Evolutionary conservation across 2,888 invertebrate genomes (phyloP).

Genomic region (Synergus laeviventris): DNA sequence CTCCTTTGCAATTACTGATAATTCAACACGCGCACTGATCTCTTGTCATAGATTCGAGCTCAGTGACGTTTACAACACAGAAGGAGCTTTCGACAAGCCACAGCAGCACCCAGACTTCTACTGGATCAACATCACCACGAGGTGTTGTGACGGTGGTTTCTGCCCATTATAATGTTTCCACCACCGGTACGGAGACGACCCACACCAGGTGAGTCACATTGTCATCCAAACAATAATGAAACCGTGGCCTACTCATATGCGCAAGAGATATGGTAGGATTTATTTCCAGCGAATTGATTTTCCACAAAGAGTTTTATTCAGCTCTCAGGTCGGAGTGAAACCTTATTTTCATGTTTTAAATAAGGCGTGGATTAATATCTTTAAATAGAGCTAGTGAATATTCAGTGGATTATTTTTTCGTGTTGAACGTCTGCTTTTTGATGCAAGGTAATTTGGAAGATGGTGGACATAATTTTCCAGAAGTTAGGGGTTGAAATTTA

Average conservation of each 20-base stretch:
- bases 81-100: slow-evolving; percentile 69
- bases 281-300: slow-evolving; percentile 32
- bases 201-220: slow-evolving; percentile 65
- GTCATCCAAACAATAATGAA: slow-evolving; percentile 35
- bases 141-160: slow-evolving; percentile 67
- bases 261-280: slow-evolving; percentile 19
- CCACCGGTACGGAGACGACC: slow-evolving; percentile 66
- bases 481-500: not conserved
- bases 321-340: not conserved
- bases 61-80: slow-evolving; percentile 70
- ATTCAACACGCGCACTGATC: slow-evolving; percentile 39
- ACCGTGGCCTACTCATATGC: slow-evolving; percentile 23
- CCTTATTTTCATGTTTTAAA: not conserved
- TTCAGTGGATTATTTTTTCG: not conserved
- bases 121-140: slow-evolving; percentile 64
- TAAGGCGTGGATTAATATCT: not conserved
- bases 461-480: not conserved
- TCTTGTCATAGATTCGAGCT: slow-evolving; percentile 67
- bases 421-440: not conserved
- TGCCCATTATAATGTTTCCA: slow-evolving; percentile 68
- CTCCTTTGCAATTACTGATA: slow-evolving; percentile 38
- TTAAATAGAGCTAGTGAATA: not conserved
- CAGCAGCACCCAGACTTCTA: slow-evolving; percentile 62
- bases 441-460: not conserved
- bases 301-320: not conserved